Conservation (phyloP, 2,888 invertebrate genomes). For the Macaria liturata region DNA sequence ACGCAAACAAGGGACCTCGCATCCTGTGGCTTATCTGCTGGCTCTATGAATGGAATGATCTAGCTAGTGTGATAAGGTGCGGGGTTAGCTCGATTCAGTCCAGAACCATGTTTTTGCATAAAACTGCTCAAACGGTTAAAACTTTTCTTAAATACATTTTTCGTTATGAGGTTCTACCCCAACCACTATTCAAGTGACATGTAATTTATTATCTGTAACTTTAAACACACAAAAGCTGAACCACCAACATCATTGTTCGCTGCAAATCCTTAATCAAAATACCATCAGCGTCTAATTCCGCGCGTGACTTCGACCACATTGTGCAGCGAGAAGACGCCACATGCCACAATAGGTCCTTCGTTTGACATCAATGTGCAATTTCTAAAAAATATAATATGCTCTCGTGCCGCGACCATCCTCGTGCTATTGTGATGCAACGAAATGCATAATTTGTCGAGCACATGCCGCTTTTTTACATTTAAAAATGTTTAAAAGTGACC, state of each 20-base stretch:
- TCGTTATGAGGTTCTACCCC: too few relatives aligned
- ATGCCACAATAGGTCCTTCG: constrained; percentile 58
- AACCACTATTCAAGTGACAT: too few relatives aligned
- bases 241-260: constrained; percentile 28
- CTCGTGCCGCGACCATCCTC: constrained; percentile 64
- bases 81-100: neutral
- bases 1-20: constrained; percentile 73
- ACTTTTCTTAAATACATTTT: too few relatives aligned
- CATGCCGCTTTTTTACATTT: constrained; percentile 68
- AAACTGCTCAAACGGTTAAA: too few relatives aligned
- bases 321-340: constrained; percentile 57
- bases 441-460: constrained; percentile 81
- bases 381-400: constrained; percentile 57
- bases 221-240: constrained; percentile 19
- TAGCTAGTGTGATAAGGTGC: constrained; percentile 13
- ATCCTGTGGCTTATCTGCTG: constrained; percentile 70
- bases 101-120: too few relatives aligned
- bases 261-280: constrained; percentile 34
- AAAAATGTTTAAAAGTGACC: constrained; percentile 75
- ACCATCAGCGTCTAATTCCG: constrained; percentile 26
- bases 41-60: constrained; percentile 51
- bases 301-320: constrained; percentile 44
- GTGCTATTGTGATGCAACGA: constrained; percentile 73
- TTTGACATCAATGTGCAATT: constrained; percentile 69
- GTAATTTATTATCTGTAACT: neutral